Percentiles rank a stretch among this genome's conserved stretches.
phyloP scores from a whole-genome alignment of 2,888 invertebrate species.

The Hedychridium roseum region DNA sequence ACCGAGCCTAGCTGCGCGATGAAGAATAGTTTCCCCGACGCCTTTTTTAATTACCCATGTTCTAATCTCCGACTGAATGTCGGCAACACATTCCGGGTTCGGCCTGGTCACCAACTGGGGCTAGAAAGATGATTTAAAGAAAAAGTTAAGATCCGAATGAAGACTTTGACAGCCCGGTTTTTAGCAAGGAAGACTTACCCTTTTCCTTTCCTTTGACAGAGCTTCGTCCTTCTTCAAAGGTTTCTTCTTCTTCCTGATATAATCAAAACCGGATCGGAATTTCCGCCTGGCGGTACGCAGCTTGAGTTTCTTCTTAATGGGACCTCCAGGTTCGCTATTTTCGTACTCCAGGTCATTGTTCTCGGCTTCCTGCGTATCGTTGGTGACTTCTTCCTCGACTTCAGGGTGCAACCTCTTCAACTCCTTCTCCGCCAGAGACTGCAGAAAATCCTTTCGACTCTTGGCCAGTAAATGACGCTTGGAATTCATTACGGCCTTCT shows the following conservation, averaged over 20 bases:
- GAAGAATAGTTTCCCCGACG: constrained; percentile 91
- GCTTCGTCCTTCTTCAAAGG: constrained; percentile 67
- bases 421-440: constrained; percentile 52
- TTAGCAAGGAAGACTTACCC: constrained; percentile 44
- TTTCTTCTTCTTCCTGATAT: constrained; percentile 88
- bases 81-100: constrained; percentile 75
- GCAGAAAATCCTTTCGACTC: constrained; percentile 52
- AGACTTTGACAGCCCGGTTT: not conserved
- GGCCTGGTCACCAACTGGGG: constrained; percentile 61
- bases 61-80: constrained; percentile 86
- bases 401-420: constrained; percentile 45
- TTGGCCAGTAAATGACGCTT: constrained; percentile 56
- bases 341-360: constrained; percentile 62
- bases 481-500: constrained; percentile 58
- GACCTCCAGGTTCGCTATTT: constrained; percentile 62
- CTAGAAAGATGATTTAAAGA: not conserved
- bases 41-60: constrained; percentile 94
- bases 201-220: constrained; percentile 65
- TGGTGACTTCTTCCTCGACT: constrained; percentile 53
- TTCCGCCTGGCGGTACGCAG: constrained; percentile 76
- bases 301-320: constrained; percentile 69
- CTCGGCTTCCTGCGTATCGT: constrained; percentile 59
- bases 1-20: constrained; percentile 89
- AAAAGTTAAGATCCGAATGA: constrained; percentile 1
- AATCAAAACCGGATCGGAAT: constrained; percentile 87